These are phyloP conservation scores for Xestia ashworthii DNA, from an alignment of 2,888 invertebrate species.

Conservation along the genomic window DNA sequence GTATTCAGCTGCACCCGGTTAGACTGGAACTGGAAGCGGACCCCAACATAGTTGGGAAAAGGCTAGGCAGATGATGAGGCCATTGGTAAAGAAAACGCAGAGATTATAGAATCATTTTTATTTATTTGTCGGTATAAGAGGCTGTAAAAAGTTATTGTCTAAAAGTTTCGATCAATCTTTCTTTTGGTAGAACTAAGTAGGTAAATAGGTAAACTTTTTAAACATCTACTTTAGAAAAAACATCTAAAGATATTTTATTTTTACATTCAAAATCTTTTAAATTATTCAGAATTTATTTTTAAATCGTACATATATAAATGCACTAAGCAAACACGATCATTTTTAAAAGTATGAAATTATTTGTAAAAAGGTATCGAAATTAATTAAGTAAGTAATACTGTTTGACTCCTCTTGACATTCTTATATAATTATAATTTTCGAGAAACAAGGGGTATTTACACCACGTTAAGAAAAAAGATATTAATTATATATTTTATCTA, in stretches of 20 bases:
- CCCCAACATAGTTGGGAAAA: too few species aligned
- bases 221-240: constrained; percentile 74
- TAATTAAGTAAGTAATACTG: constrained; percentile 90
- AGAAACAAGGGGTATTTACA: constrained; percentile 69
- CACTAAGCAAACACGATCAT: constrained; percentile 76
- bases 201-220: constrained; percentile 73
- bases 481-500: constrained; percentile 57
- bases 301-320: constrained; percentile 75
- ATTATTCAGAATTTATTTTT: constrained; percentile 66
- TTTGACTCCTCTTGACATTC: constrained; percentile 83
- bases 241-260: constrained; percentile 70
- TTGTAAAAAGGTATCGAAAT: constrained; percentile 84
- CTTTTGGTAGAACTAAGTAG: constrained; percentile 76
- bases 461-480: constrained; percentile 43
- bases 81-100: constrained; percentile 77
- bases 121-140: constrained; percentile 88
- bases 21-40: too few species aligned
- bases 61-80: not conserved
- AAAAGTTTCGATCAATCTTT: constrained; percentile 85
- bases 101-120: constrained; percentile 84
- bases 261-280: constrained; percentile 63
- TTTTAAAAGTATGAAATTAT: constrained; percentile 72
- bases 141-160: constrained; percentile 90
- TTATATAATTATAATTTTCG: constrained; percentile 69
- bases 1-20: too few species aligned